Percentiles rank a stretch among this genome's conserved stretches.
Evolutionary conservation across 2,888 invertebrate species (phyloP).

Genomic region (Pimpla rufipes): DNA sequence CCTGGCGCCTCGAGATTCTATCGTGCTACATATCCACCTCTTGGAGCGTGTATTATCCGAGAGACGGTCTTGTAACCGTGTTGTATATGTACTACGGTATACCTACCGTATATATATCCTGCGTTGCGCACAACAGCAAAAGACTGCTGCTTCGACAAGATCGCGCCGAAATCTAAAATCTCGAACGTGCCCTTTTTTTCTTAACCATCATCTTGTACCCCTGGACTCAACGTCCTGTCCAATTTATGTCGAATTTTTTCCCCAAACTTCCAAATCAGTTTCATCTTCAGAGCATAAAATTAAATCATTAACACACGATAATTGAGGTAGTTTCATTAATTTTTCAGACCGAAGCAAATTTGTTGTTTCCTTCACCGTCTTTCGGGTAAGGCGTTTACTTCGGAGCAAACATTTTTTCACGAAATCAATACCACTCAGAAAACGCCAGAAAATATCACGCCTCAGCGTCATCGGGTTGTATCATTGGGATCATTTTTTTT

Average conservation of each 20-base stretch:
- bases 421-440: no score
- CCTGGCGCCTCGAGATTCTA: constrained; percentile 77
- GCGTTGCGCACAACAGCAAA: constrained; percentile 15
- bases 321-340: neutral
- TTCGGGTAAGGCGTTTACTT: no score
- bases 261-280: neutral
- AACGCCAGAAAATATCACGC: no score
- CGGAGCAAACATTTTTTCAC: no score
- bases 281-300: neutral
- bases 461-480: no score
- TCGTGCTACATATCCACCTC: constrained; percentile 66
- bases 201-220: constrained; percentile 7
- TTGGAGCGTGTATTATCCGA: constrained; percentile 61
- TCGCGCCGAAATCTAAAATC: constrained; percentile 60
- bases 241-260: constrained; percentile 2
- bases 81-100: constrained; percentile 40
- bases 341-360: neutral
- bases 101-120: constrained; percentile 38
- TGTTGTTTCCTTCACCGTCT: neutral
- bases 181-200: constrained; percentile 27
- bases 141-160: constrained; percentile 49
- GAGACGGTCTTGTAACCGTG: constrained; percentile 67
- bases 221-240: neutral
- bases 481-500: no score
- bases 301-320: neutral